Conservation (phyloP, 2,797 vertebrate species). For the Brotogeris chrysoptera region DNA sequence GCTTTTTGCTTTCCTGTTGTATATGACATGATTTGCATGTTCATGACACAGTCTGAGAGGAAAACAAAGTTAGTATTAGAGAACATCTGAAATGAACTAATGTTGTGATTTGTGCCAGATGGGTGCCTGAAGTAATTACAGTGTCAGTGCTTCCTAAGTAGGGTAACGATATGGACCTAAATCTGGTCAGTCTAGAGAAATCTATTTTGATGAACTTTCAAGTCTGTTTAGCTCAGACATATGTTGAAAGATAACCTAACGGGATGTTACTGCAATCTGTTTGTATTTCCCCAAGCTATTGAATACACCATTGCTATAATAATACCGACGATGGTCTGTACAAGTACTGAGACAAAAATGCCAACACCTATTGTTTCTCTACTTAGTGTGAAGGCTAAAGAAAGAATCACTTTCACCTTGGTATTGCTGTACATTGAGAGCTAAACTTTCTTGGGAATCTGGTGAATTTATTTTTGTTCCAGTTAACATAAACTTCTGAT, state of each 20-base stretch:
- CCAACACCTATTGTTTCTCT: background rate
- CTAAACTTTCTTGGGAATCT: background rate
- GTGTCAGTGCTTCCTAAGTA: background rate
- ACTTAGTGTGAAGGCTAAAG: background rate
- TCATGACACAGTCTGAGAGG: background rate
- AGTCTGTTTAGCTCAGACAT: slow-evolving; percentile 25
- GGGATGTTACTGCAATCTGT: slow-evolving; percentile 4
- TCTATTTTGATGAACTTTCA: slow-evolving; percentile 36
- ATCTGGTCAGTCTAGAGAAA: slow-evolving; percentile 32
- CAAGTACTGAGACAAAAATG: background rate
- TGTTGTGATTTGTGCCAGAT: slow-evolving; percentile 39
- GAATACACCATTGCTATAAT: background rate
- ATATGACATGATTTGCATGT: background rate
- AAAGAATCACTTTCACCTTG: background rate
- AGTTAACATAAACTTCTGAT: background rate
- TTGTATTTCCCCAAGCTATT: slow-evolving; percentile 4
- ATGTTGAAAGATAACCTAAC: background rate
- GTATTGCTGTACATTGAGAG: background rate
- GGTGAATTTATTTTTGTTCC: background rate
- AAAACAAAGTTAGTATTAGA: slow-evolving; percentile 4
- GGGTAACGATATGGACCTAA: background rate
- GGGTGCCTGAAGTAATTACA: slow-evolving; percentile 33
- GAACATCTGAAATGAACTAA: slow-evolving; percentile 20
- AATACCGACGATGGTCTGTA: background rate
- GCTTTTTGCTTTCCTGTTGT: background rate